Evolutionary conservation across 92 coral and sea anemone species (phyloP), one percentile per base, ranked within the genome.

Genomic region (Zoanthus solanderi): DNA sequence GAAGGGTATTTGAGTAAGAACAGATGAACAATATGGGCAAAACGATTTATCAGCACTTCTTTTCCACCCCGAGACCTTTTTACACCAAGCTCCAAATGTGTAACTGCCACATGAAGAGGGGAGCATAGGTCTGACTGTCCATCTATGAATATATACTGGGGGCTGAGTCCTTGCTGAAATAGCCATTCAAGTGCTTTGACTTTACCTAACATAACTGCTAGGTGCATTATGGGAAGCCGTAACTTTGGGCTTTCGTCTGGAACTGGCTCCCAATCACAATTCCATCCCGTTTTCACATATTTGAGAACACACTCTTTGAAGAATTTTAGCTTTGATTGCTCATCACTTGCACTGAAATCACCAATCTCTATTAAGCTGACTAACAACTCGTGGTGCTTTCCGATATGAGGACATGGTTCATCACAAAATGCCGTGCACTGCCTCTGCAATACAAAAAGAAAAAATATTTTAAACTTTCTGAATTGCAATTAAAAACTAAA

Each of bases 131-230:
- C 85, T 11, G 42, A 37, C 3, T 66, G 13, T 23, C 46, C 75
- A 18, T 66, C 76, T 66, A 65, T 65, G 28, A 58, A 81, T 56
- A 61, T 65, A 15, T 44, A 37, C 23, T 60, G 31, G 0, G 85
- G 75, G 46, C 29, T 44, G 14, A 81, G 42, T 29, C 60, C 45
- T 46, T 81, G 75, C 58, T 63, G 85, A 47, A 81, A 75, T 1
- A 81, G 44, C 85, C 85, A 81, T 42, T 81, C 85, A 31, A 81
- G 61, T 47, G 58, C 85, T 14, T 66, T 57, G 5, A 15, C 30
- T 57, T 81, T 81, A 8, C 85, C 85, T 63, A 81, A 81, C 75
- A 81, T 46, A 48, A 23, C 85, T 65, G 85, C n/a, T 61, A 81
- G 18, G 74, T 81, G 85, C 75, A 81, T 66, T 28, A 81, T 23